Percentiles rank a stretch among this genome's conserved stretches.
Conservation (phyloP, 2,888 invertebrate genomes). For the Villa cingulata region DNA sequence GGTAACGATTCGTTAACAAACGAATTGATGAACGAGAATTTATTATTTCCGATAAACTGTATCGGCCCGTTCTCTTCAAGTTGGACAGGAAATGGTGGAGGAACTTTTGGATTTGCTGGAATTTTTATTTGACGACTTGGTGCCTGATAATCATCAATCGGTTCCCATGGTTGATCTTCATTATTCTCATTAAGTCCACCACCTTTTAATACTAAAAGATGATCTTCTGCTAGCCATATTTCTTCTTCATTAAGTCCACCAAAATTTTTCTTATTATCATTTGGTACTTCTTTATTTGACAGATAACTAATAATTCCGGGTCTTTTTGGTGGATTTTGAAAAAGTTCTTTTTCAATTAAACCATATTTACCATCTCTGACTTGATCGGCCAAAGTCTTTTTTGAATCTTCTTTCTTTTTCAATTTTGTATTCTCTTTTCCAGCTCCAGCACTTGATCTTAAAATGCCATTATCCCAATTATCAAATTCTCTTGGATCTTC, state of each 20-base stretch:
- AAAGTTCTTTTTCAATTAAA: constrained; percentile 72
- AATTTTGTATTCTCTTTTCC: constrained; percentile 41
- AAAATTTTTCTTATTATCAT: constrained; percentile 63
- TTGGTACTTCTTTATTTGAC: constrained; percentile 64
- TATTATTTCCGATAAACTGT: constrained; percentile 69
- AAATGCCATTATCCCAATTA: constrained; percentile 52
- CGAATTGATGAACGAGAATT: constrained; percentile 41
- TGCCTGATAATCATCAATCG: constrained; percentile 73
- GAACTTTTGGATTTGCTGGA: constrained; percentile 66
- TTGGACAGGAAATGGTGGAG: constrained; percentile 89
- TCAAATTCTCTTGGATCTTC: constrained; percentile 32
- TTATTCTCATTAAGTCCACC: constrained; percentile 45
- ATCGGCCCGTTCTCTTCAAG: constrained; percentile 74
- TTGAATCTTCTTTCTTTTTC: constrained; percentile 49
- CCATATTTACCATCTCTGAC: constrained; percentile 85
- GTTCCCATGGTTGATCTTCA: constrained; percentile 52
- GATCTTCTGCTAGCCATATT: constrained; percentile 83
- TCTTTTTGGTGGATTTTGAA: constrained; percentile 52
- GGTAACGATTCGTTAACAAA: constrained; percentile 55
- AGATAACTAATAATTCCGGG: constrained; percentile 75
- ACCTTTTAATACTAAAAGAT: constrained; percentile 68
- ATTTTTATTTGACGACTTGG: constrained; percentile 74
- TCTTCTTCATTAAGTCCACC: constrained; percentile 74
- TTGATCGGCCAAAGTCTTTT: constrained; percentile 77
- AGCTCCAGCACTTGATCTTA: constrained; percentile 55